Percentiles rank a stretch among this genome's conserved stretches.
Conservation (phyloP, 2,888 invertebrate genomes). For the Pinctada fucata region DNA sequence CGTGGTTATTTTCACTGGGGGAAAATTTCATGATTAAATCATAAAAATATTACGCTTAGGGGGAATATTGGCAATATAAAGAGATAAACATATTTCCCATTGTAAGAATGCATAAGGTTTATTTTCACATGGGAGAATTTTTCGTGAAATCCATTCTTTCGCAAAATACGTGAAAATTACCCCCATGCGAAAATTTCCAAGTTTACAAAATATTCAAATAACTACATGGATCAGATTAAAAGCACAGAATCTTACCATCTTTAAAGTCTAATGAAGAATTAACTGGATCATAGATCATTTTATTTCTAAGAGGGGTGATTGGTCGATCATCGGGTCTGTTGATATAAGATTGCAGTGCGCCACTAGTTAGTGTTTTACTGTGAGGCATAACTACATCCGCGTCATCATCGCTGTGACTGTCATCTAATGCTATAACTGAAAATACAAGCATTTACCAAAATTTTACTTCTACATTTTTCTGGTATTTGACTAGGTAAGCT, state of each 20-base stretch:
- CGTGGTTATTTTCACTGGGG: no score
- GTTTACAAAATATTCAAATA: neutral
- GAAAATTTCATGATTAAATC: no score
- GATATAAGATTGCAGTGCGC: constrained; percentile 34
- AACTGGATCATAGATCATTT: constrained; percentile 70
- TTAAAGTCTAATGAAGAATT: constrained; percentile 75
- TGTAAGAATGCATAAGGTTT: no score
- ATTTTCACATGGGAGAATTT: no score
- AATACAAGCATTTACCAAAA: neutral
- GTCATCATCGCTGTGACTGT: constrained; percentile 44
- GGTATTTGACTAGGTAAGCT: no score
- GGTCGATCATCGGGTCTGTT: constrained; percentile 68
- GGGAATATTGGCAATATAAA: no score
- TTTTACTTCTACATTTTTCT: no score
- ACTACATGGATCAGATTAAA: neutral
- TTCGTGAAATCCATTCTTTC: no score
- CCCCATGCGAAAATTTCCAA: neutral
- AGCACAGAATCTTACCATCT: constrained; percentile 66
- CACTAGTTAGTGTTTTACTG: constrained; percentile 35
- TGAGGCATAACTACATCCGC: constrained; percentile 40
- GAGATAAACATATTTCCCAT: no score
- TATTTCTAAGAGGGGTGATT: constrained; percentile 74
- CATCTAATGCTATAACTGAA: constrained; percentile 52
- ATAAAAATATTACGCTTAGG: no score
- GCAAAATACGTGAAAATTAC: no score